Percentiles rank a stretch among this genome's conserved stretches.
These are phyloP conservation scores for Lampropteryx suffumata DNA, from an alignment of 2,888 invertebrate genomes.

Conservation along the genomic window DNA sequence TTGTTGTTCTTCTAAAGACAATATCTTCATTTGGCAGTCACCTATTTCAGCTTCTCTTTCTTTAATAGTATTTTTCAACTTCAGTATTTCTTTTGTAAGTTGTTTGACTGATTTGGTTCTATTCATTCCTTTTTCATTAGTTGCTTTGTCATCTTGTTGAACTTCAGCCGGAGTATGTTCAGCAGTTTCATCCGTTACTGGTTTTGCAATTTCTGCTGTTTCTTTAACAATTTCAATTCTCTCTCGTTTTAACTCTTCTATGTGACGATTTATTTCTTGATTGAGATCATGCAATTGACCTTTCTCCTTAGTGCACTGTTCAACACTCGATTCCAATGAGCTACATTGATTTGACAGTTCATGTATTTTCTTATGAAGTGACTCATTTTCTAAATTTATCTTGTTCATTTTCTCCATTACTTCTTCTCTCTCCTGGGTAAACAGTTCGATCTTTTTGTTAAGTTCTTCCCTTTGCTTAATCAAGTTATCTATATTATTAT, in stretches of 20 bases:
- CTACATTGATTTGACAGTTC: constrained; percentile 79
- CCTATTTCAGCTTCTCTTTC: constrained; percentile 79
- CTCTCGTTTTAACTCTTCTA: constrained; percentile 71
- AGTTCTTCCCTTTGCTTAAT: constrained; percentile 86
- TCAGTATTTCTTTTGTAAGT: constrained; percentile 77
- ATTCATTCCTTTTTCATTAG: constrained; percentile 61
- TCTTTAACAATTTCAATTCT: constrained; percentile 70
- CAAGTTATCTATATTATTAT: constrained; percentile 82
- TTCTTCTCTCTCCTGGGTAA: constrained; percentile 86
- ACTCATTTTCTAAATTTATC: constrained; percentile 83
- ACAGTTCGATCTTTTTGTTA: constrained; percentile 86
- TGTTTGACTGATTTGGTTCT: constrained; percentile 74
- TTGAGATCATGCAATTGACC: constrained; percentile 58
- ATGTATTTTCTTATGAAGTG: constrained; percentile 73
- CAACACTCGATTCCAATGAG: constrained; percentile 66
- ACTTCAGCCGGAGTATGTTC: constrained; percentile 55
- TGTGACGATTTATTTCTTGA: constrained; percentile 64
- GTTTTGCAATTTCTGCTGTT: constrained; percentile 63
- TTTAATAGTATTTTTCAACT: constrained; percentile 75
- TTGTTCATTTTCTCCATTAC: constrained; percentile 87
- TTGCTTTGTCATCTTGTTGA: constrained; percentile 64
- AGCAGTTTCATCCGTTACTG: constrained; percentile 54
- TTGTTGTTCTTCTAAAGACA: constrained; percentile 75
- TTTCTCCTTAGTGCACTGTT: constrained; percentile 74
- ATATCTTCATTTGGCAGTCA: constrained; percentile 78